Conservation (phyloP, 2,888 invertebrate species). For the Ischnus inquisitorius region DNA sequence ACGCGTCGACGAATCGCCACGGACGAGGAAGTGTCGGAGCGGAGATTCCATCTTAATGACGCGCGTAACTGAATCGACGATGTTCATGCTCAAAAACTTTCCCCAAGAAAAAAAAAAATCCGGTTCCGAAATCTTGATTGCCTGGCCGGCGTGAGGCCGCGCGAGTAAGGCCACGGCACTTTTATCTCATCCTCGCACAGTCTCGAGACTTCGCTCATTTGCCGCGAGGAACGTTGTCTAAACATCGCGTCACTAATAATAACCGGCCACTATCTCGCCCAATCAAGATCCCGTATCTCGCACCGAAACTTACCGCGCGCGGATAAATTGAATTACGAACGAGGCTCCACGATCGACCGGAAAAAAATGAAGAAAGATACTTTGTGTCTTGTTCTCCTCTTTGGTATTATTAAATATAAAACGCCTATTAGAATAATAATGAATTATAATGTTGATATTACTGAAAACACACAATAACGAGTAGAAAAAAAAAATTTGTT, state of each 20-base stretch:
- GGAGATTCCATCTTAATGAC: slow-evolving; percentile 5
- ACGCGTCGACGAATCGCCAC: neutral
- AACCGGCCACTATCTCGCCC: neutral
- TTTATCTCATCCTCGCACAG: neutral
- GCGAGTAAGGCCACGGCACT: neutral
- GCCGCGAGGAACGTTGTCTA: slow-evolving; percentile 4
- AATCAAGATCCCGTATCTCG: neutral
- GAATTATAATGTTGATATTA: neutral
- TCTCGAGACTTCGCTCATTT: slow-evolving; percentile 7
- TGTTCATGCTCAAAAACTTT: neutral
- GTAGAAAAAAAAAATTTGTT: neutral
- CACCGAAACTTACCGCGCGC: neutral
- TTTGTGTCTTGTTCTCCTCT: neutral
- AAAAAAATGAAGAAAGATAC: neutral
- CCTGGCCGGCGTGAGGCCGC: neutral
- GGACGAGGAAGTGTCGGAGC: neutral
- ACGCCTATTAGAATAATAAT: neutral
- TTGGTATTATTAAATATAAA: neutral
- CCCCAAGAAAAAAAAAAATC: slow-evolving; percentile 9
- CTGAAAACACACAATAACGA: neutral
- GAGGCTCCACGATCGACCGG: neutral
- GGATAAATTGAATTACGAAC: slow-evolving; percentile 12
- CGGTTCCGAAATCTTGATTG: slow-evolving; percentile 10
- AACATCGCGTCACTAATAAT: slow-evolving; percentile 1
- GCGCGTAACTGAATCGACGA: slow-evolving; percentile 6